Evolutionary conservation across 1,140 invertebrate genomes (phyloP), one percentile per base, ranked within the genome.

Genomic region (Drosophila ohnishii): DNA sequence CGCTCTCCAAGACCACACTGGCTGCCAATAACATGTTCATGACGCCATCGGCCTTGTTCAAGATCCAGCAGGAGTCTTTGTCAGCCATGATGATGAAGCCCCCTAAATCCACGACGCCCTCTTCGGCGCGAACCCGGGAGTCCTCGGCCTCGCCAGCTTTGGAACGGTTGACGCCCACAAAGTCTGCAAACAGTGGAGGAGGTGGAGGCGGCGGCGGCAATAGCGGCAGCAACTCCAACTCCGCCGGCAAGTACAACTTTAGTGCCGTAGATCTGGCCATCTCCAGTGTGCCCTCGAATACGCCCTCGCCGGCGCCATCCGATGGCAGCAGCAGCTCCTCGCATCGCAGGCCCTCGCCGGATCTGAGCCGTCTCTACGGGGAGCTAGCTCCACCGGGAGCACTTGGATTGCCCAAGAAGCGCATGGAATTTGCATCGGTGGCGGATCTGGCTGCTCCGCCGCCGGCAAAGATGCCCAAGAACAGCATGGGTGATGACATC

Each of bases 1-100:
- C 94, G 0, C 93, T 95, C 92, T 94, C 94, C 0, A 94, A 95
- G 78, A 94, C 93, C n/a, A 95, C 94, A 32, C 90, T 95, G 67
- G 94, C 94, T 1, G 94, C 94, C 3, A 95, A 95, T 75, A 95
- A 95, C 77, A 94, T 95, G 94, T 95, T 95, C 50, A 91, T 95
- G 73, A 94, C 92, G 42, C 92, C 92, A 14, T 93, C 93, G 66
- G 85, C 93, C 28, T 85, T 93, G 63, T 92, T 93, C 66, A 93
- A 92, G 59, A 87, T 92, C 2, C 91, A 93, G 84, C 93, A 93
- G 75, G 93, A 93, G 62, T 90, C 93, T 1, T 71, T 93, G 7
- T 93, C 92, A 30, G 91, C 93, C 84, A 72, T 92, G 92, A 81
- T 93, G 91, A 82, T 92, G 92, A 78, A 93, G 84, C 85, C 92